Base-by-base conservation (phyloP, 2,888 invertebrate genomes). In the Stegana nigrithorax region DNA sequence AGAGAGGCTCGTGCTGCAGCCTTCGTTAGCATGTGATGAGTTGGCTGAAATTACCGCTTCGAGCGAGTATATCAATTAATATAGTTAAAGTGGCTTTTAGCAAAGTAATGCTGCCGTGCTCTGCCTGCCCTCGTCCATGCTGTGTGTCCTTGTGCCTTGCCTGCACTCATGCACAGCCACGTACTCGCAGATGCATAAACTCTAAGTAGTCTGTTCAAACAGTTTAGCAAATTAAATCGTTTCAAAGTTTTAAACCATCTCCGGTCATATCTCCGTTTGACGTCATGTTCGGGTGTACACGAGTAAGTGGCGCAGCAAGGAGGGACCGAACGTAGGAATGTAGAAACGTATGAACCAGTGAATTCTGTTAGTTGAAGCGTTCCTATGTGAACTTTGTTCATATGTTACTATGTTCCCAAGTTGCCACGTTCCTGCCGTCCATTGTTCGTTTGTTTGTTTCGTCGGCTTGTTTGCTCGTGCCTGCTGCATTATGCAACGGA, bases 21-120 rank as follows among this genome's bases (percentile, higher is more conserved):
- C 53, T 14, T 10, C 50, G 23, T 25, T 21, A 36, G 23, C 19
- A 55, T 55, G 53, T 55, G 53, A 55, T 55, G 53, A 55, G 75
- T 72, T 73, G 72, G 73, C 73, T 67, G 72, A 77, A 75, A 75
- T 79, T 79, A 75, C 72, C 68, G 75, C 75, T 75, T 67, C 69
- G 66, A 79, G 75, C 80, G 59, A 77, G 67, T 79, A 70, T 72
- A 77, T 75, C 80, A 75, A 75, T 75, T 75, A 75, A 75, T 79
- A 79, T 79, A 70, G 73, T 79, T 75, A 70, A 73, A 75, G 76
- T 75, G 72, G 60, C 67, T 68, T 67, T 67, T 58, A 60, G 51
- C 26, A 58, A 55, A 55, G 36, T 55, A 55, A 55, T 55, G 32
- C 53, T 55, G 32, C 36, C 36, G 23, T 14, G 21, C 45, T 45